These are phyloP conservation scores for Drosophila neotestacea DNA, from an alignment of 2,888 invertebrate genomes.

Conservation along the genomic window DNA sequence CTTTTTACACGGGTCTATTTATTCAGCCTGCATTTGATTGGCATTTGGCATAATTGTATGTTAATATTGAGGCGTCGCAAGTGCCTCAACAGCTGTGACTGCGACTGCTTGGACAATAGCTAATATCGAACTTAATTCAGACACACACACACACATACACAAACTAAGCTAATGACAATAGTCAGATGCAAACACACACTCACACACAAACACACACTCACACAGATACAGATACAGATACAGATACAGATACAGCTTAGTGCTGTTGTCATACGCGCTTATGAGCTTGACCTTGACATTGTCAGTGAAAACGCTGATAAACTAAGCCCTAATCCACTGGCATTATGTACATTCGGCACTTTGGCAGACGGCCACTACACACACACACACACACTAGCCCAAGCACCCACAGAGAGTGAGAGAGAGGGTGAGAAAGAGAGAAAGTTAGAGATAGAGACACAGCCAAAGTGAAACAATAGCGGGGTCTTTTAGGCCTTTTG, in stretches of 20 bases:
- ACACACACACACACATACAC: conserved; percentile 21
- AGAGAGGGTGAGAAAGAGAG: conserved; percentile 8
- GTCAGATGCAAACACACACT: conserved; percentile 10
- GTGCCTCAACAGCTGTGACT: conserved; percentile 70
- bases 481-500: background rate
- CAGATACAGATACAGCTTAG: conserved; percentile 35
- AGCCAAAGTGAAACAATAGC: conserved; percentile 45
- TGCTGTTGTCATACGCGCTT: conserved; percentile 74
- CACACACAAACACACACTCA: conserved; percentile 11
- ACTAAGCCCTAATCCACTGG: conserved; percentile 78
- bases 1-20: background rate
- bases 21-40: conserved; percentile 68
- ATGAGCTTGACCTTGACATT: conserved; percentile 80
- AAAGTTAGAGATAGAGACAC: conserved; percentile 19
- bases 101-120: conserved; percentile 34
- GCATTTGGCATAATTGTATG: conserved; percentile 73
- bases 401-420: conserved; percentile 6
- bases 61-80: conserved; percentile 62
- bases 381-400: conserved; percentile 38
- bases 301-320: conserved; percentile 77
- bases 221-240: conserved; percentile 10
- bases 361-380: conserved; percentile 55
- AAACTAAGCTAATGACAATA: conserved; percentile 25
- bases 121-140: conserved; percentile 66
- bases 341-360: conserved; percentile 80